These are phyloP conservation scores for Coelogynopora nodosa DNA, from an alignment of 2,888 invertebrate species.

Conservation along the genomic window DNA sequence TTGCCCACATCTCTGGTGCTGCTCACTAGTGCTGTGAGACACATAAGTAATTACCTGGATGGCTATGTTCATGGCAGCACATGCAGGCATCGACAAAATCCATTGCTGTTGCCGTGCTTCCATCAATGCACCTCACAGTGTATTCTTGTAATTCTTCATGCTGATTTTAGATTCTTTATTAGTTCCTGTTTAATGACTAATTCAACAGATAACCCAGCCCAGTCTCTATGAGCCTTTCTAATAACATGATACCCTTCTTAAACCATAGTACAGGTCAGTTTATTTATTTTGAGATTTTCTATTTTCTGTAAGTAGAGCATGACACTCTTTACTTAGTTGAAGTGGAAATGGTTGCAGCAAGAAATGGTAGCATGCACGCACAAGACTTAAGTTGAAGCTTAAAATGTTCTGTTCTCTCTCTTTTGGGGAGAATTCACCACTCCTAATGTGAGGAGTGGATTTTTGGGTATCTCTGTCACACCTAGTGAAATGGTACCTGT, in stretches of 20 bases:
- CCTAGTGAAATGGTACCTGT: no score
- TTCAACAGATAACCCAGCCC: not conserved
- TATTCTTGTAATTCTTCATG: not conserved
- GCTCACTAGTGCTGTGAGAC: slow-evolving; percentile 23
- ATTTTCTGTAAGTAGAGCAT: slow-evolving; percentile 9
- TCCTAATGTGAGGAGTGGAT: no score
- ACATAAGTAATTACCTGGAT: not conserved
- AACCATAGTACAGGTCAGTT: not conserved
- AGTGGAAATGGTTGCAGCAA: not conserved
- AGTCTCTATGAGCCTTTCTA: not conserved
- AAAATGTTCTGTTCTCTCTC: not conserved
- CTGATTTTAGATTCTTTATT: not conserved
- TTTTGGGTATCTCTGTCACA: no score
- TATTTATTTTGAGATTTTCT: slow-evolving; percentile 8
- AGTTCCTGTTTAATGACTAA: not conserved
- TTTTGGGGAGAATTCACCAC: no score
- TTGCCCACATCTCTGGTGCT: slow-evolving; percentile 11
- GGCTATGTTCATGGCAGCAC: slow-evolving; percentile 4
- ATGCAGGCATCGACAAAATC: slow-evolving; percentile 10
- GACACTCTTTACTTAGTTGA: slow-evolving; percentile 2
- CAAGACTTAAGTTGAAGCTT: not conserved
- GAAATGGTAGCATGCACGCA: slow-evolving; percentile 18
- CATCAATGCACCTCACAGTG: slow-evolving; percentile 20
- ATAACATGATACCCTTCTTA: not conserved
- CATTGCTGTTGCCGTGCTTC: not conserved